Conservation (phyloP, 2,797 vertebrate genomes). For the Protosalanx chinensis region DNA sequence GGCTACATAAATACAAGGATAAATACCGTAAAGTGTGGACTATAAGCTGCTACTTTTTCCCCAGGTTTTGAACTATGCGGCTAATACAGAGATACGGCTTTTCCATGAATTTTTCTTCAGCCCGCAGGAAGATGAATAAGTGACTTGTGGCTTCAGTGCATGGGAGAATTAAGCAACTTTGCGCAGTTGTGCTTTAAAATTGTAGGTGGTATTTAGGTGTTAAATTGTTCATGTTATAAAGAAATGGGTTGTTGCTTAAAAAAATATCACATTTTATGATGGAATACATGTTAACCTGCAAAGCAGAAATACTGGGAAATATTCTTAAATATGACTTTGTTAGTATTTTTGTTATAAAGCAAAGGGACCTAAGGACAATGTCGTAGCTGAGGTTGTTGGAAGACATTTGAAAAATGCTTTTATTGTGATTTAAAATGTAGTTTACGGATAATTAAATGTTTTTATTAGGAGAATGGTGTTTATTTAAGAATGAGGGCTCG, state of each 20-base stretch:
- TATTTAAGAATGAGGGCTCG: neutral
- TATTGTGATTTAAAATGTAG: slow-evolving; percentile 41
- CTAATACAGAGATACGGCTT: too few relatives aligned
- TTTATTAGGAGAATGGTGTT: slow-evolving; percentile 1
- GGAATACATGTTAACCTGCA: slow-evolving; percentile 9
- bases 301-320: slow-evolving; percentile 25
- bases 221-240: neutral
- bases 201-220: too few relatives aligned
- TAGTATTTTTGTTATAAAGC: slow-evolving; percentile 41
- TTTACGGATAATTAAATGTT: slow-evolving; percentile 64
- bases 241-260: neutral
- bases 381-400: slow-evolving; percentile 16
- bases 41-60: too few relatives aligned
- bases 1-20: neutral
- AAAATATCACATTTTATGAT: neutral
- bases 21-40: neutral
- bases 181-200: too few relatives aligned
- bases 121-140: too few relatives aligned
- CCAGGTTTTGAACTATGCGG: too few relatives aligned
- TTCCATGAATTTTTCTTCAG: too few relatives aligned
- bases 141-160: too few relatives aligned
- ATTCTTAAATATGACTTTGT: slow-evolving; percentile 47
- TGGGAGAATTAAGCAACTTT: too few relatives aligned
- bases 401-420: slow-evolving; percentile 44
- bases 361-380: slow-evolving; percentile 30